phyloP scores from a whole-genome alignment of 2,888 invertebrate genomes.

The Hetaerina titia region DNA sequence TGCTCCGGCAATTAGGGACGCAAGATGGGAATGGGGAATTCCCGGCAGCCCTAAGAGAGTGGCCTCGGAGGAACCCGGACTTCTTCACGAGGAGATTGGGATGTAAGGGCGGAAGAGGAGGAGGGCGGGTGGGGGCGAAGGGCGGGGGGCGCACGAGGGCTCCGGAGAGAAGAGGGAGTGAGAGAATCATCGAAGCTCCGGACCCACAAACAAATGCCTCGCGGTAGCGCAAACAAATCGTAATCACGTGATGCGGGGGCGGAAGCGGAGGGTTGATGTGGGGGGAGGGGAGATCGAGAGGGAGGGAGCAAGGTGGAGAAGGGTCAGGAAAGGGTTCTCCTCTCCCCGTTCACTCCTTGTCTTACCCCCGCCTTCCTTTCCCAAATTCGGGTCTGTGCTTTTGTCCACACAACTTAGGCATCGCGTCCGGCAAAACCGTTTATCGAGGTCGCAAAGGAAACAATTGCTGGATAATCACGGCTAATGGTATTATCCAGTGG shows the following conservation, averaged over 20 bases:
- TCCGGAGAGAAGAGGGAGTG: neutral
- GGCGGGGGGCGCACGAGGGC: neutral
- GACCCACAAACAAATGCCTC: slow-evolving; percentile 56
- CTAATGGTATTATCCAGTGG: slow-evolving; percentile 21
- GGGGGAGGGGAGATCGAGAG: neutral
- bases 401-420: slow-evolving; percentile 42
- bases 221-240: slow-evolving; percentile 61
- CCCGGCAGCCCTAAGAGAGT: slow-evolving; percentile 12
- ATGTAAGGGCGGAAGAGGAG: neutral
- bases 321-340: slow-evolving; percentile 15
- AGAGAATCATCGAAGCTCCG: slow-evolving; percentile 49
- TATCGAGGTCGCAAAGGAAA: slow-evolving; percentile 52
- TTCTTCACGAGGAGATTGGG: slow-evolving; percentile 1
- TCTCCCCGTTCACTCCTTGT: neutral
- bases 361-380: neutral
- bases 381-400: neutral
- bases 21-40: neutral
- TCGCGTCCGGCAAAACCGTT: slow-evolving; percentile 63
- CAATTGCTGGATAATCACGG: slow-evolving; percentile 51
- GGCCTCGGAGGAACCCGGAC: slow-evolving; percentile 20
- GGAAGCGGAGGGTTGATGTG: neutral
- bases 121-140: neutral
- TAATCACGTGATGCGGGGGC: slow-evolving; percentile 46
- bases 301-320: neutral
- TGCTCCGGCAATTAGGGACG: slow-evolving; percentile 52